Percentiles rank a stretch among this genome's conserved stretches.
These are phyloP conservation scores for Epinotia nisella DNA, from an alignment of 2,888 invertebrate genomes.

Conservation along the genomic window DNA sequence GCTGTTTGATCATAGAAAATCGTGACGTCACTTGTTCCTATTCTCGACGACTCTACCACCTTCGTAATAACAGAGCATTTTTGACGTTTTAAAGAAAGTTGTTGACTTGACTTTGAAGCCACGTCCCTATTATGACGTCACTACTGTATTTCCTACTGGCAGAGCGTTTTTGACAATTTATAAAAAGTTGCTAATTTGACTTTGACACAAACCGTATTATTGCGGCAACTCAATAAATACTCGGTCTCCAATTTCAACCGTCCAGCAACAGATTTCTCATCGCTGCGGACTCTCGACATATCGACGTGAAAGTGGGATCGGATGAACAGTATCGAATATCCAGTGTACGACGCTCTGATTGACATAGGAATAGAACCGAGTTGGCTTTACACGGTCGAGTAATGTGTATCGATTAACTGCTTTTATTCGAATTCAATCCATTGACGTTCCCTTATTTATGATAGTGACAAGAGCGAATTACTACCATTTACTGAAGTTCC, in stretches of 20 bases:
- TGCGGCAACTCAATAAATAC: not conserved
- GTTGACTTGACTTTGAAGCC: too few species aligned
- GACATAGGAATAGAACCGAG: conserved; percentile 51
- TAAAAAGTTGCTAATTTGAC: not conserved
- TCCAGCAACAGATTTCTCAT: conserved; percentile 29
- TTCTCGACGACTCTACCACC: too few species aligned
- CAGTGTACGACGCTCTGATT: conserved; percentile 56
- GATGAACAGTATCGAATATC: conserved; percentile 55
- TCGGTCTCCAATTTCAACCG: conserved; percentile 24
- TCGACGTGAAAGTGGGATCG: conserved; percentile 58
- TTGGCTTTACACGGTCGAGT: conserved; percentile 17
- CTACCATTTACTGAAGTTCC: too few species aligned
- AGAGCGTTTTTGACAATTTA: too few species aligned
- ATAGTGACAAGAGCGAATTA: too few species aligned
- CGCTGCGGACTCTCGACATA: conserved; percentile 18
- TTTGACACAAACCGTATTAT: not conserved
- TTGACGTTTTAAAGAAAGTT: too few species aligned
- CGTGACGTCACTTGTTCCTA: too few species aligned
- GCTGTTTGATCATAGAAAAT: too few species aligned
- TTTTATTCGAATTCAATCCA: not conserved
- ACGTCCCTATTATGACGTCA: too few species aligned
- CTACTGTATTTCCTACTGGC: too few species aligned
- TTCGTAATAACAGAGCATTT: too few species aligned
- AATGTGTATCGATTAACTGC: conserved; percentile 14
- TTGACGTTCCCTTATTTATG: too few species aligned